phyloP scores from a whole-genome alignment of 2,113 vertebrate genomes.

The Galemys pyrenaicus region DNA sequence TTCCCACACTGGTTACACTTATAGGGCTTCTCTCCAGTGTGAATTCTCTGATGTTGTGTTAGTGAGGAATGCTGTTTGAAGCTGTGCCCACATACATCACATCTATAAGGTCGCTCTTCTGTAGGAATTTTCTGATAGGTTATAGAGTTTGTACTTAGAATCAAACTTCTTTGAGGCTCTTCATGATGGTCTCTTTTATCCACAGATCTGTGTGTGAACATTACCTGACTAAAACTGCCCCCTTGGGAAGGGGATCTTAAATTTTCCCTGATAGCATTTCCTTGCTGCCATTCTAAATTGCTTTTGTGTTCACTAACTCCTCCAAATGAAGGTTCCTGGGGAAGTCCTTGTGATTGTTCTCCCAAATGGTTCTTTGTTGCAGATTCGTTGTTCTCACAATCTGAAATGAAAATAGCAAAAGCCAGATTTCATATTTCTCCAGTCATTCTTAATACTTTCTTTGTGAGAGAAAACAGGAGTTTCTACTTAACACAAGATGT shows the following conservation, averaged over 20 bases:
- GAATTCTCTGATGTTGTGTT: conserved; percentile 81
- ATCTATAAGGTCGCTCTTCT: conserved; percentile 81
- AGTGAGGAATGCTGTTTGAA: conserved; percentile 82
- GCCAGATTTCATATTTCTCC: conserved; percentile 21
- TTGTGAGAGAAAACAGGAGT: neutral
- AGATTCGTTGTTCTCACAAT: conserved; percentile 42
- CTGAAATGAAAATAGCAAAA: conserved; percentile 70
- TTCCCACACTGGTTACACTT: conserved; percentile 85
- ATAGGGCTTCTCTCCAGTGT: conserved; percentile 88
- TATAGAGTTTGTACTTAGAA: conserved; percentile 77
- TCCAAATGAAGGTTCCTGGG: conserved; percentile 55
- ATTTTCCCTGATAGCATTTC: conserved; percentile 11
- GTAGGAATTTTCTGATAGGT: conserved; percentile 83
- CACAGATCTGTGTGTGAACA: conserved; percentile 71
- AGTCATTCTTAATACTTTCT: neutral
- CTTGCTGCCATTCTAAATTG: conserved; percentile 59
- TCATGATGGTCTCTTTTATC: conserved; percentile 40
- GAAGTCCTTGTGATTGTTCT: conserved; percentile 39
- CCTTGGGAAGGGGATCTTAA: conserved; percentile 11
- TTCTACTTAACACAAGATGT: neutral
- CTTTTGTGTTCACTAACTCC: conserved; percentile 34
- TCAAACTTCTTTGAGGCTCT: conserved; percentile 49
- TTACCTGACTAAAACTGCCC: conserved; percentile 51
- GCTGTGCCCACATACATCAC: conserved; percentile 79
- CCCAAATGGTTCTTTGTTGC: neutral